Evolutionary conservation across 2,888 invertebrate species (phyloP).

Genomic region (Tethea ocularis): DNA sequence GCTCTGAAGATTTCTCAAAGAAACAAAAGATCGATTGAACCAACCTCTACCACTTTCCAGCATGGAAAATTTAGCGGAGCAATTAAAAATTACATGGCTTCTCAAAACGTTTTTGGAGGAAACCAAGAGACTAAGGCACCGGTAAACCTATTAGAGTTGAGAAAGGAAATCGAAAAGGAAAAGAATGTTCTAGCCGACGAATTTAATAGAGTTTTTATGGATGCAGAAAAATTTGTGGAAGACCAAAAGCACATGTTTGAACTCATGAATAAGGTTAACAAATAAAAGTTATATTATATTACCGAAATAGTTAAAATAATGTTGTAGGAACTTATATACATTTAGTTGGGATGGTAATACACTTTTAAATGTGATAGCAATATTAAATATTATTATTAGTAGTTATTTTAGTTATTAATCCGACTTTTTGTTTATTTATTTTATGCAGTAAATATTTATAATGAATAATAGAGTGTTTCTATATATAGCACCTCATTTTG

Average conservation of each 20-base stretch:
- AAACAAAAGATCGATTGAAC: neutral
- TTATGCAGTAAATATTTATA: too few relatives aligned
- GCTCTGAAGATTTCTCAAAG: neutral
- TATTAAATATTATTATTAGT: neutral
- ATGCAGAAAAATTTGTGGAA: neutral
- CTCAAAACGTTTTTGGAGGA: neutral
- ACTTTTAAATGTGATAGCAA: neutral
- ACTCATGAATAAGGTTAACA: neutral
- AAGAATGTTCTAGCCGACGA: neutral
- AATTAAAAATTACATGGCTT: neutral
- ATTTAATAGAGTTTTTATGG: neutral
- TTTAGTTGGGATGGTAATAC: neutral
- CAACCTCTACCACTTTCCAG: neutral
- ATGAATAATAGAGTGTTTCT: too few relatives aligned
- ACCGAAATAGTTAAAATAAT: neutral
- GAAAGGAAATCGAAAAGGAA: neutral
- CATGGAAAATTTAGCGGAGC: neutral
- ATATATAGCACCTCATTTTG: too few relatives aligned
- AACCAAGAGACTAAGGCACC: neutral
- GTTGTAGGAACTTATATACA: neutral
- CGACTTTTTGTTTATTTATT: too few relatives aligned
- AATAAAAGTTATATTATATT: neutral
- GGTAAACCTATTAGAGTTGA: neutral
- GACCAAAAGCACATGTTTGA: neutral
- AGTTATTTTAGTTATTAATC: neutral